Conservation (phyloP, 1,140 invertebrate genomes). For the Anastrepha ludens region DNA sequence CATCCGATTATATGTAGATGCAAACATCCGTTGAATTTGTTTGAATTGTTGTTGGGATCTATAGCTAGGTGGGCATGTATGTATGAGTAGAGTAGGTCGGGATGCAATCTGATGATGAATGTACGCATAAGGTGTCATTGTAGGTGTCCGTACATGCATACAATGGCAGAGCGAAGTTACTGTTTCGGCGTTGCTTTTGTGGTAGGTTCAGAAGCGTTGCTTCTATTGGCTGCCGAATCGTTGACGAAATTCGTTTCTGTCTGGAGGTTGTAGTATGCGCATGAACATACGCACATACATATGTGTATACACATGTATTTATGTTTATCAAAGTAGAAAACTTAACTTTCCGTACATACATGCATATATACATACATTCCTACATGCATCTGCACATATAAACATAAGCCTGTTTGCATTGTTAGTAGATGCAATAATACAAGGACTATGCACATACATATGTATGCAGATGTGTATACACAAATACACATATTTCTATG, state of each 20-base stretch:
- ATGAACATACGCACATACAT: background rate
- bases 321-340: background rate
- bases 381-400: background rate
- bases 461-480: background rate
- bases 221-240: constrained; percentile 46
- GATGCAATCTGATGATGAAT: constrained; percentile 4
- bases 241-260: constrained; percentile 17
- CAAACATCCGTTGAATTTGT: background rate
- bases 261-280: background rate
- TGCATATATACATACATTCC: background rate
- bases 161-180: background rate
- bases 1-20: background rate
- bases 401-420: background rate
- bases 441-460: background rate
- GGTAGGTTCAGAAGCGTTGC: constrained; percentile 42
- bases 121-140: background rate
- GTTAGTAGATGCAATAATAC: background rate
- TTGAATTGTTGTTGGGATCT: background rate
- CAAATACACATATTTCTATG: constrained; percentile 1
- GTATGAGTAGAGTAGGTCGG: constrained; percentile 29
- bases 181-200: constrained; percentile 21
- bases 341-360: background rate
- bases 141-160: background rate
- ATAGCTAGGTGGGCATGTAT: background rate
- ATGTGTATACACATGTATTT: background rate